Percentiles rank a stretch among this genome's conserved stretches.
phyloP scores from a whole-genome alignment of 2,113 vertebrate genomes.

The Mastomys natalensis region DNA sequence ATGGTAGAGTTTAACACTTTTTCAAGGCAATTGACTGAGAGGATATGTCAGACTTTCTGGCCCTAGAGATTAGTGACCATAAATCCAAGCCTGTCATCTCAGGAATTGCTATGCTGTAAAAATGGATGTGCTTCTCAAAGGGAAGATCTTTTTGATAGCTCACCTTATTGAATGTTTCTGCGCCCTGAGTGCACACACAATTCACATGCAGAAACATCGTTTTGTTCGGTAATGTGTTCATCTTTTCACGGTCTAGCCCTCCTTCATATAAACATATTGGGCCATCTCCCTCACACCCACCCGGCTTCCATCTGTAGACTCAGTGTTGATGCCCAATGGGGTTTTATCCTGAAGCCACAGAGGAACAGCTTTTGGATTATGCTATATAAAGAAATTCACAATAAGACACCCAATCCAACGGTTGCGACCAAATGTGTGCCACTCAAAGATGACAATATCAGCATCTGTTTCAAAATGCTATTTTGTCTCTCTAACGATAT shows the following conservation, averaged over 20 bases:
- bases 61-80: background rate
- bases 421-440: constrained; percentile 51
- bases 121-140: constrained; percentile 38
- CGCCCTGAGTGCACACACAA: too few relatives aligned
- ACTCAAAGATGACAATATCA: constrained; percentile 64
- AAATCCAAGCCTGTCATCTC: constrained; percentile 27
- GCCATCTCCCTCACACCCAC: background rate
- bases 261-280: background rate
- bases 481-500: constrained; percentile 49
- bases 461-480: constrained; percentile 64
- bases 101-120: constrained; percentile 33
- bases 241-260: background rate
- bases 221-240: constrained; percentile 16
- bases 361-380: constrained; percentile 11
- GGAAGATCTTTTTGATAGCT: background rate
- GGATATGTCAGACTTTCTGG: constrained; percentile 31
- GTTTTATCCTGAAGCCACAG: constrained; percentile 32
- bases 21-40: constrained; percentile 6
- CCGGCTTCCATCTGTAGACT: background rate
- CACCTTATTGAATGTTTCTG: background rate
- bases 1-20: background rate
- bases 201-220: background rate
- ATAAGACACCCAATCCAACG: constrained; percentile 25
- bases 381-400: constrained; percentile 41
- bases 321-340: background rate